Evolutionary conservation across 2,113 vertebrate genomes (phyloP), one percentile per base, ranked within the genome.

Genomic region (Rhegmatorhina hoffmannsi): DNA sequence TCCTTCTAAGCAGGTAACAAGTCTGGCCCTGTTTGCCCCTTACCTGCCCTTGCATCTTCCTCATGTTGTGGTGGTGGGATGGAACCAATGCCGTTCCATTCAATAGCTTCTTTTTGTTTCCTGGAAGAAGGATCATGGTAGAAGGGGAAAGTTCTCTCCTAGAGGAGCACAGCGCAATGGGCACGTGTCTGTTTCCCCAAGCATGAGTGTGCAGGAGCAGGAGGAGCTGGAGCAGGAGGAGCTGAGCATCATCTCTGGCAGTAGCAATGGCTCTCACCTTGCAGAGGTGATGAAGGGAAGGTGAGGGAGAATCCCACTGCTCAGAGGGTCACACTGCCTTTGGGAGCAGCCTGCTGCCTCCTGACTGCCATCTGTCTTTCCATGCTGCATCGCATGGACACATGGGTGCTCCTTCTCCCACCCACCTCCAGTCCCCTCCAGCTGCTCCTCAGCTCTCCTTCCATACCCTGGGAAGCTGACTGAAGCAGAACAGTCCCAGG

Each of bases 11-110:
- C 77, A 66, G 72, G 19, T 25, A 13, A 43, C 46, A 31, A 69
- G 31, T 21, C 33, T 58, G 55, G n/a, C 24, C 49, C 34, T 44
- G 33, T 72, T 56, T 38, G 10, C 49, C 55, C n/a, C 13, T 56
- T 63, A 18, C 53, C 38, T 56, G 25, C 23, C 29, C n/a, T 36
- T 13, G 11, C 1, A 2, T 34, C 44, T 59, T 67, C 21, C 40
- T n/a, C 8, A 0, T 11, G 73, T 47, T 43, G 47, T 0, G 0
- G 2, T 26, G 50, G 58, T 40, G 46, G 60, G 55, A 55, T 26
- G 40, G 66, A 34, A 31, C 50, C 3, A 3, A n/a, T 73, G 40
- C 31, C 26, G 2, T 59, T 53, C 21, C 2, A 0, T 59, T 47
- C 3, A 6, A 15, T 52, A 60, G 49, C 36, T 34, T 43, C 20